Percentiles rank a stretch among this genome's conserved stretches.
phyloP scores from a whole-genome alignment of 2,888 invertebrate species.

The Andricus quercusramuli region DNA sequence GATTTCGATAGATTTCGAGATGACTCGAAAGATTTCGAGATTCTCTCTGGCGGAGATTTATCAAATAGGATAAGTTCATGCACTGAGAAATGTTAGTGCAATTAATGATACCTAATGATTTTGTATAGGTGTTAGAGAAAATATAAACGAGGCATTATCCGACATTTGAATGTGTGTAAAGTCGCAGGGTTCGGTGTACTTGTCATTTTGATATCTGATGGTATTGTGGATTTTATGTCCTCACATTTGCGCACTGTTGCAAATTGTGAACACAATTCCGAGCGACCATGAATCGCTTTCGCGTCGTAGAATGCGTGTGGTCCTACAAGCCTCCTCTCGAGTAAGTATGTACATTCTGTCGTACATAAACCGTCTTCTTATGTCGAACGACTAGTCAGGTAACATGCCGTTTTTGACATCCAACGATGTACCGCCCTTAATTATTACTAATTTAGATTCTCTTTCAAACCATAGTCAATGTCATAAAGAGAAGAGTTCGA shows the following conservation, averaged over 20 bases:
- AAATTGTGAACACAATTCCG: conserved; percentile 27
- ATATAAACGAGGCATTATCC: not conserved
- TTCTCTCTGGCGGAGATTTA: too few species aligned
- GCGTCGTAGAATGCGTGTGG: conserved; percentile 42
- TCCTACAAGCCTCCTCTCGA: not conserved
- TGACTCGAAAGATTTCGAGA: too few species aligned
- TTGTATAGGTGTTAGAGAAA: not conserved
- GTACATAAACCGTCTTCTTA: conserved; percentile 33
- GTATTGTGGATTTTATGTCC: conserved; percentile 1
- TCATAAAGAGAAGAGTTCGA: conserved; percentile 4
- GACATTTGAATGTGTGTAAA: not conserved
- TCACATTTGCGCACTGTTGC: conserved; percentile 25
- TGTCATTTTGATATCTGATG: not conserved
- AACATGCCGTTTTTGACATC: conserved; percentile 45
- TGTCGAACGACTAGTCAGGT: conserved; percentile 41
- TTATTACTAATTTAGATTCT: conserved; percentile 49
- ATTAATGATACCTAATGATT: too few species aligned
- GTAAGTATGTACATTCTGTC: conserved; percentile 30
- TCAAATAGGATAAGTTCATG: too few species aligned
- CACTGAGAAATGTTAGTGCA: too few species aligned
- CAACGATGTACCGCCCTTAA: conserved; percentile 33
- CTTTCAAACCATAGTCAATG: conserved; percentile 1
- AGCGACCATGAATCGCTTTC: conserved; percentile 32
- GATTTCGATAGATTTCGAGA: too few species aligned
- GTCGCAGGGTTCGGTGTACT: not conserved